Base-by-base conservation (phyloP, 2,797 vertebrate genomes). In the Neostethus bicornis region DNA sequence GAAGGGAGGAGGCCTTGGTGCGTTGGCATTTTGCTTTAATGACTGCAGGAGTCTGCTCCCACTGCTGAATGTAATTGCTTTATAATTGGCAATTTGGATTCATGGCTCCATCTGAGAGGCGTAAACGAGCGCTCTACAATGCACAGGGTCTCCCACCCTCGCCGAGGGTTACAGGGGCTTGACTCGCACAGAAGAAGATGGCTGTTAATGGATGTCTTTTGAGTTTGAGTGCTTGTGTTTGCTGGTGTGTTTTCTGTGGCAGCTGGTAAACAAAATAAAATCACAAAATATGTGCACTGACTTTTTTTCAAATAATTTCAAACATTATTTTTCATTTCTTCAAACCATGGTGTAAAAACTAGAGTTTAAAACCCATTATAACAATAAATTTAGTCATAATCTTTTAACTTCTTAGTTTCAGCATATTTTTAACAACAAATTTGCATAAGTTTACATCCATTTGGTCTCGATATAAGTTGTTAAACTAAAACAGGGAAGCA, bases 51-150 rank as follows among this genome's bases (percentile, higher is more conserved):
- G 87, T 76, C 83, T 87, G 84, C 84, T 89, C 87, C 86, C 80
- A 66, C 85, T 85, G 85, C 85, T 85, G 89, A 83, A 89, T 86
- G 88, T 91, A 92, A 92, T 92, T 89, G 87, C 88, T 91, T 91
- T 92, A 90, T 92, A 92, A 92, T 91, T 90, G 90, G 80, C 89
- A 88, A 90, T 91, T 90, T 88, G 86, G 83, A 90, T 86, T 90
- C 88, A 90, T 89, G 74, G 84, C 86, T 87, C 88, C 82, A 88
- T 92, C 87, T 88, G 86, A 91, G 81, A 85, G 86, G 85, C 81
- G 75, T 87, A 89, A 88, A 88, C 58, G 85, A 87, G 86, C 75
- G 71, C 70, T 85, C 80, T 75, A 78, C 84, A 82, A 80, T 79
- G 73, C 23, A 38, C 74, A 51, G 83, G 81, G 85, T 87, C 86